A percentile compares a stretch with the other conserved stretches of the same genome.
These are phyloP conservation scores for Idaea dimidiata DNA, from an alignment of 2,888 invertebrate species.

Conservation along the genomic window DNA sequence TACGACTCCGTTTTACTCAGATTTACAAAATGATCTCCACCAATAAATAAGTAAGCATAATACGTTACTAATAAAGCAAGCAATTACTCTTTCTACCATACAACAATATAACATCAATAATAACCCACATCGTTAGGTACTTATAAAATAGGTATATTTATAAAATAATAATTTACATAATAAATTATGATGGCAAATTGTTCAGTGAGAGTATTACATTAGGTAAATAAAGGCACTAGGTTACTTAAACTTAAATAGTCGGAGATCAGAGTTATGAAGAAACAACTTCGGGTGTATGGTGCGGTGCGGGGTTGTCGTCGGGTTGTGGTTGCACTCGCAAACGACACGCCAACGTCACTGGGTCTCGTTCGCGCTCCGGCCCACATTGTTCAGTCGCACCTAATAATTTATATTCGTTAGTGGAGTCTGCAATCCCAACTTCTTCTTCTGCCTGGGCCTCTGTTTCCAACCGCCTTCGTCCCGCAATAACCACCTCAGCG, in stretches of 20 bases:
- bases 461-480: conserved; percentile 47
- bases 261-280: conserved; percentile 51
- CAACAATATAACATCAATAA: too few species aligned
- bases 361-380: conserved; percentile 85
- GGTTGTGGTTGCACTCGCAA: conserved; percentile 17
- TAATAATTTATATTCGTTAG: conserved; percentile 78
- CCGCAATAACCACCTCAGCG: conserved; percentile 65
- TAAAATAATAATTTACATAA: background rate
- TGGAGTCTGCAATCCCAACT: background rate
- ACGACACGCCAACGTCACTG: conserved; percentile 82
- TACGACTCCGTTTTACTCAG: too few species aligned
- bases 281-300: conserved; percentile 49
- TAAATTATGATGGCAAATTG: conserved; percentile 13
- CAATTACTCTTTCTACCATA: too few species aligned
- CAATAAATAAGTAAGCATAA: too few species aligned
- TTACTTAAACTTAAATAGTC: conserved; percentile 43
- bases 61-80: too few species aligned
- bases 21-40: too few species aligned
- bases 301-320: conserved; percentile 9
- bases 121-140: background rate
- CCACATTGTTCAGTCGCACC: conserved; percentile 88
- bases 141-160: background rate
- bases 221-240: conserved; percentile 21
- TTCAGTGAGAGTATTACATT: conserved; percentile 28
- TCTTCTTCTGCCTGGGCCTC: conserved; percentile 40